Evolutionary conservation across 2,113 vertebrate species (phyloP).

Genomic region (Rana temporaria): DNA sequence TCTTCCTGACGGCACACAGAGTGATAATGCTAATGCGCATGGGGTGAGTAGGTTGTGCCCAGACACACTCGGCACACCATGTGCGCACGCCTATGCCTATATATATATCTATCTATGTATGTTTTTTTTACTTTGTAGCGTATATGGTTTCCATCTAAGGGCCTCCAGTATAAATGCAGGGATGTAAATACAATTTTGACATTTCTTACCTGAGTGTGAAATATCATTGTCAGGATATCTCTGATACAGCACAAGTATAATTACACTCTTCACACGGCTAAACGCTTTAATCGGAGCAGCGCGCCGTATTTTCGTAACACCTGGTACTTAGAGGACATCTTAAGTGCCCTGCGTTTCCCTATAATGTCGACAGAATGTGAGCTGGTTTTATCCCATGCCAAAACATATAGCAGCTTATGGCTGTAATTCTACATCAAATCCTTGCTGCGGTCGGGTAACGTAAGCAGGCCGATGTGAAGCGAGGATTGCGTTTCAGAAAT

Average conservation of each 20-base stretch:
- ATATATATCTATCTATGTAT: too few species aligned
- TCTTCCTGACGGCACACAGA: too few species aligned
- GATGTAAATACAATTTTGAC: too few species aligned
- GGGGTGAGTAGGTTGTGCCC: too few species aligned
- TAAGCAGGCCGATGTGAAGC: not conserved
- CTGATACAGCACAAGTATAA: not conserved
- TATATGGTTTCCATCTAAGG: too few species aligned
- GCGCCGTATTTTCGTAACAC: conserved; percentile 24
- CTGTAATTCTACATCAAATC: conserved; percentile 32
- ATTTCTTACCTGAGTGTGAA: too few species aligned
- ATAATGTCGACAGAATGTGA: conserved; percentile 39
- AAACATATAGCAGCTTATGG: conserved; percentile 40
- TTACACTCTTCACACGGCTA: not conserved
- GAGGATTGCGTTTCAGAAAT: not conserved
- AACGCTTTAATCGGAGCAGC: conserved; percentile 35
- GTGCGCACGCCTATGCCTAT: too few species aligned
- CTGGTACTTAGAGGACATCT: conserved; percentile 42
- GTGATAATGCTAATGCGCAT: too few species aligned
- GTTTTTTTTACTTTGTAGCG: too few species aligned
- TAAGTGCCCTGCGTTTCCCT: conserved; percentile 45
- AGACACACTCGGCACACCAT: too few species aligned
- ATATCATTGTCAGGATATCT: not conserved
- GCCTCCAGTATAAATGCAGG: too few species aligned
- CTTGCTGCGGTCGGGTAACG: not conserved
- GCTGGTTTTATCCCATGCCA: conserved; percentile 39